phyloP scores from a whole-genome alignment of 1,140 invertebrate species.

The Caerostris extrusa region DNA sequence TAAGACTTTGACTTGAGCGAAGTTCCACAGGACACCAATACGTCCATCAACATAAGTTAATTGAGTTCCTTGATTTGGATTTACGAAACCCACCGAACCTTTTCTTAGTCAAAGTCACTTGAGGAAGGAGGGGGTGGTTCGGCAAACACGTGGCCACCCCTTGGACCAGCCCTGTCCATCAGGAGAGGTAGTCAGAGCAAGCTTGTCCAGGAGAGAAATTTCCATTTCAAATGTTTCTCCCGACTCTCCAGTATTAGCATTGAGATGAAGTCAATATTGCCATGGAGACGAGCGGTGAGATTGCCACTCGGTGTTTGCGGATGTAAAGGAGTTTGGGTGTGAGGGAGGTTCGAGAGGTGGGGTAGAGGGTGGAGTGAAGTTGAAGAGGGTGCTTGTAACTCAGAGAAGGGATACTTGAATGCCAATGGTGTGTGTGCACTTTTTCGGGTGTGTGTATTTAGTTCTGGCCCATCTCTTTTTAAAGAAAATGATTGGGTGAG shows the following conservation, averaged over 20 bases:
- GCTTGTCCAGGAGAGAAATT: conserved; percentile 21
- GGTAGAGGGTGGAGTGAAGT: not conserved
- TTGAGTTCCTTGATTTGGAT: no score
- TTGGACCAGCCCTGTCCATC: not conserved
- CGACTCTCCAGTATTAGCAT: conserved; percentile 45
- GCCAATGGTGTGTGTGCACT: no score
- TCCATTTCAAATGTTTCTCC: conserved; percentile 57
- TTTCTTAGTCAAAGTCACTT: no score
- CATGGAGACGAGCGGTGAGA: conserved; percentile 32
- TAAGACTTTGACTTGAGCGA: no score
- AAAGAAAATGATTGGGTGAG: no score
- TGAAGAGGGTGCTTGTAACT: not conserved
- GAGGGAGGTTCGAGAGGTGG: not conserved
- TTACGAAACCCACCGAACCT: no score
- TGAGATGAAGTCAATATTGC: conserved; percentile 32
- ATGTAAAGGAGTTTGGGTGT: not conserved
- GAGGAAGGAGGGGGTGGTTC: no score
- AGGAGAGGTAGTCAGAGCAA: not conserved
- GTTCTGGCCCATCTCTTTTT: no score
- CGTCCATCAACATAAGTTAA: no score
- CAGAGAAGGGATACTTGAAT: not conserved
- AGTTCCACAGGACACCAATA: no score
- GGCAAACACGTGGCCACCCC: no score
- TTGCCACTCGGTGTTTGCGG: conserved; percentile 54
- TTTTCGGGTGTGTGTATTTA: no score